phyloP scores from a whole-genome alignment of 2,797 vertebrate genomes.

The Emydoidea blandingii region DNA sequence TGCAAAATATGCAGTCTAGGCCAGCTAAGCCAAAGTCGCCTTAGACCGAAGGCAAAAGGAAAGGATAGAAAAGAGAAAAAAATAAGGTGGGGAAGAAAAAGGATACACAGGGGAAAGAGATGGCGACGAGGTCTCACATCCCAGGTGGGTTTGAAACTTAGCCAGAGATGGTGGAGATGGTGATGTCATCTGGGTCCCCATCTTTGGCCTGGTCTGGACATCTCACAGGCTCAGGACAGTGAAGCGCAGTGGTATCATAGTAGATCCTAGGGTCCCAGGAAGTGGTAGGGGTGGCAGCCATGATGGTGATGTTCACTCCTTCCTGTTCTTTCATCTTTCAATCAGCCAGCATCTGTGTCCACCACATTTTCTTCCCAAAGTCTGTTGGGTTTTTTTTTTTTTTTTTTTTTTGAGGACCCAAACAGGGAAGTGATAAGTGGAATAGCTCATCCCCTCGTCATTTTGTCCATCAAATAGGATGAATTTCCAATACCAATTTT shows the following conservation, averaged over 20 bases:
- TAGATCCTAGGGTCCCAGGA: neutral
- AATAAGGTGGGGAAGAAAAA: neutral
- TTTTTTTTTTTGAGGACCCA: neutral
- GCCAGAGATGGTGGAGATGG: neutral
- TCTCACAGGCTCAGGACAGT: neutral
- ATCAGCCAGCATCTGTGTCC: neutral
- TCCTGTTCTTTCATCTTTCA: neutral
- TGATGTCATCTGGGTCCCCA: neutral
- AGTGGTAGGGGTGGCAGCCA: neutral
- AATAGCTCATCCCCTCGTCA: neutral
- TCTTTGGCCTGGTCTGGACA: neutral
- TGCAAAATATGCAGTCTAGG: neutral
- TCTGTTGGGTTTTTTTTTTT: too few relatives aligned
- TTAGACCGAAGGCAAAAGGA: neutral
- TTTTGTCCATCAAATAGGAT: neutral
- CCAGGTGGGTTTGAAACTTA: neutral
- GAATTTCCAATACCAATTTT: neutral
- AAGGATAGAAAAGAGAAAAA: neutral
- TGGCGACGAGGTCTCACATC: neutral
- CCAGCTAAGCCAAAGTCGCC: neutral
- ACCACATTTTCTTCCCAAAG: neutral
- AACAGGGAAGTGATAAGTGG: neutral
- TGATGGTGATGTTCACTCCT: neutral
- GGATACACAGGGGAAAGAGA: neutral
- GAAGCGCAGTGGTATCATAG: neutral